A percentile compares a stretch with the other conserved stretches of the same genome.
Evolutionary conservation across 1,140 invertebrate genomes (phyloP).

Genomic region (Monochamus saltuarius): DNA sequence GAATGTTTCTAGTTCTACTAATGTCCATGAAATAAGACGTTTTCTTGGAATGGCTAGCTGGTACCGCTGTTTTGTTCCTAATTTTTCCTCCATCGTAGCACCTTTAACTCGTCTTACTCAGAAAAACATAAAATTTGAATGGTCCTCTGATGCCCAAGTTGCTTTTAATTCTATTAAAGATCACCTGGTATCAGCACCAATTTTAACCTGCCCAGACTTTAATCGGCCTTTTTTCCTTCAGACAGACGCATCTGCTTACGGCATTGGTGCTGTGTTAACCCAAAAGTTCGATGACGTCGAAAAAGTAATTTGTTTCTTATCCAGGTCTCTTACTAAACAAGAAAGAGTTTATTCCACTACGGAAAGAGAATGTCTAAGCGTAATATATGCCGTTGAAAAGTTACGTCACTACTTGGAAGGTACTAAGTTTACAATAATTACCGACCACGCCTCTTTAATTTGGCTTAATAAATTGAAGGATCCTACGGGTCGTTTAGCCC

Average conservation of each 20-base stretch:
- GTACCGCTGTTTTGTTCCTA: too few relatives aligned
- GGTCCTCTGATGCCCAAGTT: too few relatives aligned
- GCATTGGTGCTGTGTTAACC: slow-evolving; percentile 14
- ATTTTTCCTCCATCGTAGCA: too few relatives aligned
- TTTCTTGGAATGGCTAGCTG: too few relatives aligned
- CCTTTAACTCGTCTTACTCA: slow-evolving; percentile 30
- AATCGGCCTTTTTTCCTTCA: slow-evolving; percentile 32
- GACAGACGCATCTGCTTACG: slow-evolving; percentile 28
- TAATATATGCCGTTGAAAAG: slow-evolving; percentile 52
- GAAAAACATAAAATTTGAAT: slow-evolving; percentile 8
- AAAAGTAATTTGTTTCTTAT: slow-evolving; percentile 51
- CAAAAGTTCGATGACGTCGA: slow-evolving; percentile 33
- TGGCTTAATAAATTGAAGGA: slow-evolving; percentile 54
- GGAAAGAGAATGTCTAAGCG: slow-evolving; percentile 55
- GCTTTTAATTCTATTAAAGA: slow-evolving; percentile 9
- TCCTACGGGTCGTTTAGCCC: slow-evolving; percentile 48
- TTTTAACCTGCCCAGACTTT: slow-evolving; percentile 45
- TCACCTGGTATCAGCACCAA: slow-evolving; percentile 30
- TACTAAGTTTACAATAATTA: slow-evolving; percentile 52
- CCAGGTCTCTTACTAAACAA: slow-evolving; percentile 44
- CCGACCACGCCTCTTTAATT: slow-evolving; percentile 53
- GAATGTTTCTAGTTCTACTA: too few relatives aligned
- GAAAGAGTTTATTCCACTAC: slow-evolving; percentile 53
- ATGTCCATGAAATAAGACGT: too few relatives aligned
- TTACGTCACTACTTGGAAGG: slow-evolving; percentile 52